phyloP scores from a whole-genome alignment of 2,113 vertebrate species.

The Colinus virginianus region DNA sequence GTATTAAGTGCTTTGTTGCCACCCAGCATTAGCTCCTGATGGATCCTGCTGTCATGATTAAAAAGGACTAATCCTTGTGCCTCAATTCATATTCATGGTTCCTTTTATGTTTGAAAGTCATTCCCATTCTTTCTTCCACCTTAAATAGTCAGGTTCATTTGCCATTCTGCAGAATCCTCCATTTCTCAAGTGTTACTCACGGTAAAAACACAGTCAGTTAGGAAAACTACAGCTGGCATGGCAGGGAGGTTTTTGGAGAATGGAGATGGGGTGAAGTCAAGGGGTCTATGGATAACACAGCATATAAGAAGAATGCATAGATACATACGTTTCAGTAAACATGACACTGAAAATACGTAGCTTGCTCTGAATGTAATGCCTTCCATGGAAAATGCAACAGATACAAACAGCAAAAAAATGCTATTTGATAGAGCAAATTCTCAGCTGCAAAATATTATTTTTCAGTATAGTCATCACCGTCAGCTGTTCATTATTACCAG shows the following conservation, averaged over 20 bases:
- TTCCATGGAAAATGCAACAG: too few relatives aligned
- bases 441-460: too few relatives aligned
- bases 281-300: fast-evolving
- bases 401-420: too few relatives aligned
- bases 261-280: neutral
- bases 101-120: neutral
- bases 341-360: neutral
- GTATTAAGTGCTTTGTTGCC: neutral
- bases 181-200: neutral
- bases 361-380: too few relatives aligned
- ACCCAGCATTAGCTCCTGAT: neutral
- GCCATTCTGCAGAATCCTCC: neutral
- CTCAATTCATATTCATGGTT: neutral
- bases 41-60: neutral
- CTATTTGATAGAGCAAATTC: too few relatives aligned
- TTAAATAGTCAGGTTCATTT: neutral
- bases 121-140: neutral
- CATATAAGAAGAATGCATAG: neutral
- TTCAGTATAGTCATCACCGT: too few relatives aligned
- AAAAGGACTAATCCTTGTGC: neutral
- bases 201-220: neutral
- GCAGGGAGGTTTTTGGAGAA: neutral
- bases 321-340: neutral
- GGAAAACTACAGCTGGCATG: fast-evolving
- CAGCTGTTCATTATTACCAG: too few relatives aligned